Conservation (phyloP, 2,888 invertebrate species). For the Drosophila cyrtoloma region DNA sequence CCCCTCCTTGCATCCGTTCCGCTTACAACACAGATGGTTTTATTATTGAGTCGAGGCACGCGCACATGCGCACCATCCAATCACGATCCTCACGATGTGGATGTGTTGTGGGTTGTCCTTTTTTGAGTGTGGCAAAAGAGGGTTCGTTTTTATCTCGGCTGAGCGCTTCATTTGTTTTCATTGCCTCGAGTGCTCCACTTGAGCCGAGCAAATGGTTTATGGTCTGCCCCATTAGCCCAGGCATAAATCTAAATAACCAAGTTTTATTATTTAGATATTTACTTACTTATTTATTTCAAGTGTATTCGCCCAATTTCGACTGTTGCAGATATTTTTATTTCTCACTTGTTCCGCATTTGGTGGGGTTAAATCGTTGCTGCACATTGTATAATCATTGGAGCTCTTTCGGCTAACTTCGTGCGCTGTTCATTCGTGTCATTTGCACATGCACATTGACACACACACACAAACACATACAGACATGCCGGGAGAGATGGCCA, state of each 20-base stretch:
- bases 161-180: conserved; percentile 23
- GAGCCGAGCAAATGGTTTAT: conserved; percentile 41
- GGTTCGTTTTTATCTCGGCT: conserved; percentile 5
- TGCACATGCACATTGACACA: conserved; percentile 26
- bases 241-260: conserved; percentile 29
- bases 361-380: conserved; percentile 68
- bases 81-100: conserved; percentile 39
- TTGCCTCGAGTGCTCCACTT: conserved; percentile 28
- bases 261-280: conserved; percentile 1
- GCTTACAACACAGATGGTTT: conserved; percentile 56
- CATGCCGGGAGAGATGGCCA: conserved; percentile 54
- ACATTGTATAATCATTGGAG: conserved; percentile 71
- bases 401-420: conserved; percentile 52
- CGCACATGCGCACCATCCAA: conserved; percentile 63
- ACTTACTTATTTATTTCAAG: background rate
- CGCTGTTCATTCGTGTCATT: conserved; percentile 45
- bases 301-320: background rate
- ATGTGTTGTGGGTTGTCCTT: conserved; percentile 45
- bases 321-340: conserved; percentile 1
- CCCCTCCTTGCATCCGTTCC: conserved; percentile 1
- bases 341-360: conserved; percentile 40
- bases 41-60: conserved; percentile 60
- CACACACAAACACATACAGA: conserved; percentile 10
- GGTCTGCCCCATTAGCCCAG: conserved; percentile 39
- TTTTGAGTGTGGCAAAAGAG: conserved; percentile 7